Evolutionary conservation across 1,140 invertebrate species (phyloP).

Genomic region (Geopemphigus sp.): DNA sequence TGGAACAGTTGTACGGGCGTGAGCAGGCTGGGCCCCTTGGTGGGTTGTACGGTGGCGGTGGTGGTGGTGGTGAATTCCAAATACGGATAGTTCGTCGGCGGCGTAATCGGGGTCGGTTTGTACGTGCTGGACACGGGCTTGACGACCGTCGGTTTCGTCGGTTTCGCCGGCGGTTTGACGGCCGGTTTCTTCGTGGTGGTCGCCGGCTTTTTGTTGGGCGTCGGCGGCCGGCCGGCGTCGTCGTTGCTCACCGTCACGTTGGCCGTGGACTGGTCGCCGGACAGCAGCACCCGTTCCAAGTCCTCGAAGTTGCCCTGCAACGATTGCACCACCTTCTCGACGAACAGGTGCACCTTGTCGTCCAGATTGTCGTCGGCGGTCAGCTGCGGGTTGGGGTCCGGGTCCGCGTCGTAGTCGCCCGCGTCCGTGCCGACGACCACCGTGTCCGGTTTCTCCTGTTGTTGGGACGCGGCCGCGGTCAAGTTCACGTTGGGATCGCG

Average conservation of each 20-base stretch:
- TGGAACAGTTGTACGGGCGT: slow-evolving; percentile 48
- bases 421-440: slow-evolving; percentile 19
- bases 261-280: slow-evolving; percentile 52
- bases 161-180: slow-evolving; percentile 4
- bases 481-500: slow-evolving; percentile 75
- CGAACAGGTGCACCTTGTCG: slow-evolving; percentile 76
- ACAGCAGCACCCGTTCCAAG: slow-evolving; percentile 72
- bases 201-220: slow-evolving; percentile 51
- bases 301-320: slow-evolving; percentile 77
- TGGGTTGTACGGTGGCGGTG: slow-evolving; percentile 27
- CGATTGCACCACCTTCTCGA: slow-evolving; percentile 77
- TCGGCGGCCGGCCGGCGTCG: slow-evolving; percentile 50
- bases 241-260: slow-evolving; percentile 53
- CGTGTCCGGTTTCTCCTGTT: slow-evolving; percentile 56
- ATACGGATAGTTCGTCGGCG: slow-evolving; percentile 47
- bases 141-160: slow-evolving; percentile 22
- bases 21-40: slow-evolving; percentile 48
- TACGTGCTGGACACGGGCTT: slow-evolving; percentile 15
- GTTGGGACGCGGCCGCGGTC: slow-evolving; percentile 58
- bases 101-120: slow-evolving; percentile 47
- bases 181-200: slow-evolving; percentile 51
- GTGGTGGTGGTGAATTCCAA: slow-evolving; percentile 48
- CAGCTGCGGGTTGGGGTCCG: slow-evolving; percentile 69
- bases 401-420: slow-evolving; percentile 55
- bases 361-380: slow-evolving; percentile 72